Evolutionary conservation across 2,888 invertebrate species (phyloP).

Genomic region (Callosobruchus maculatus): DNA sequence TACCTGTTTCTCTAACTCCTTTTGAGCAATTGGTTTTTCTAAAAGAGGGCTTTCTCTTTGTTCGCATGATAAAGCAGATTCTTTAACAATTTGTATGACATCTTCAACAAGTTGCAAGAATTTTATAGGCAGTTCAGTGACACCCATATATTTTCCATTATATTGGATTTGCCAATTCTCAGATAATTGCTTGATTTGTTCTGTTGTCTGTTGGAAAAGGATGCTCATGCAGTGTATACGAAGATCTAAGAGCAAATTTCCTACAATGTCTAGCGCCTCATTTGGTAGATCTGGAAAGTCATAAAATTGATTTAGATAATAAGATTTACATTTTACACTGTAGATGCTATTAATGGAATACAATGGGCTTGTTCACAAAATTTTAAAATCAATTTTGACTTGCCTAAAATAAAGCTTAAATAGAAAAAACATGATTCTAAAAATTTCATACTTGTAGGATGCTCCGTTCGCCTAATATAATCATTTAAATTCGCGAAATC

Average conservation of each 20-base stretch:
- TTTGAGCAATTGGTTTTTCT: conserved; percentile 53
- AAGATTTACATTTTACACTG: too few relatives aligned
- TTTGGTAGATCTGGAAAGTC: conserved; percentile 73
- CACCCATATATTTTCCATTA: conserved; percentile 69
- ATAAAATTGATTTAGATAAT: too few relatives aligned
- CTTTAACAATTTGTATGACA: conserved; percentile 65
- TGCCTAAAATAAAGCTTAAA: too few relatives aligned
- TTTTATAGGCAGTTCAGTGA: conserved; percentile 56
- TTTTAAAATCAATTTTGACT: too few relatives aligned
- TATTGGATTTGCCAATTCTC: conserved; percentile 88
- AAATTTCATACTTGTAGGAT: too few relatives aligned
- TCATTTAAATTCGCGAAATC: too few relatives aligned
- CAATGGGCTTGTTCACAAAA: too few relatives aligned
- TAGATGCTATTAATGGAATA: too few relatives aligned
- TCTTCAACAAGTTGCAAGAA: conserved; percentile 72
- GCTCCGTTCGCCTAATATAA: too few relatives aligned
- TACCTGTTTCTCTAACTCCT: conserved; percentile 48
- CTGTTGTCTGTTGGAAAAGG: conserved; percentile 79
- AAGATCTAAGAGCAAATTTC: conserved; percentile 81
- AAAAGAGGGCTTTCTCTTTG: conserved; percentile 60
- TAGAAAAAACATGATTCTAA: too few relatives aligned
- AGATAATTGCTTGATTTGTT: conserved; percentile 68
- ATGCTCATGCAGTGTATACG: conserved; percentile 81
- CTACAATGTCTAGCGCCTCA: conserved; percentile 82
- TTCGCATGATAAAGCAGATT: conserved; percentile 69